Conservation (phyloP, 2,888 invertebrate genomes). For the Cantharis rustica region DNA sequence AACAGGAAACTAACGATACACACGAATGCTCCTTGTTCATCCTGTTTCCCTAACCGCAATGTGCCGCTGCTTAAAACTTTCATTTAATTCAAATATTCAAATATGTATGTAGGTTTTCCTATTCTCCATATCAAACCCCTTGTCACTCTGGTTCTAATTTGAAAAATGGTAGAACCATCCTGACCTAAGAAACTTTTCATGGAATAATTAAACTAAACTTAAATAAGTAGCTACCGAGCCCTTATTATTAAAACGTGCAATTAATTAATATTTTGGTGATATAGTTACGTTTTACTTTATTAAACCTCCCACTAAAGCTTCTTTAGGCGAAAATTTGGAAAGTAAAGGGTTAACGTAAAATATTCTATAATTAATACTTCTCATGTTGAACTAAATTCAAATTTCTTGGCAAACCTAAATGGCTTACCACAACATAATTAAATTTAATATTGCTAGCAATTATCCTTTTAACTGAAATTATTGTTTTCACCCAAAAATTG, state of each 20-base stretch:
- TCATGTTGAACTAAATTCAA: background rate
- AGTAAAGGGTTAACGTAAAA: background rate
- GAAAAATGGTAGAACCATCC: background rate
- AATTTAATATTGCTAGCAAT: background rate
- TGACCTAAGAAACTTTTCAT: background rate
- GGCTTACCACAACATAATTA: background rate
- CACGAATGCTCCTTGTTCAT: slow-evolving; percentile 21
- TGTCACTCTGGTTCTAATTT: background rate
- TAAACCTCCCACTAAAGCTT: background rate
- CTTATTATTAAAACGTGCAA: background rate
- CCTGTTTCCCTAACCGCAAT: slow-evolving; percentile 23
- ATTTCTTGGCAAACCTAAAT: background rate
- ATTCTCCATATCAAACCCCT: background rate
- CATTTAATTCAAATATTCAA: slow-evolving; percentile 15
- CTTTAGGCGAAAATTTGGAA: background rate
- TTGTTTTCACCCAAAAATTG: background rate
- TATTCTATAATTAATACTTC: background rate
- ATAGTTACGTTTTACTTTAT: background rate
- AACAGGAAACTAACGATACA: slow-evolving; percentile 23
- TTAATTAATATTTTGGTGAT: background rate
- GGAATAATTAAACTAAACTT: background rate
- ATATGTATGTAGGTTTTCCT: background rate
- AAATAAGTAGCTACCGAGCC: background rate
- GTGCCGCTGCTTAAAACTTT: slow-evolving; percentile 17
- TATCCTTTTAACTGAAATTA: background rate